Conservation (phyloP, 2,888 invertebrate species). For the Andrena fulva region DNA sequence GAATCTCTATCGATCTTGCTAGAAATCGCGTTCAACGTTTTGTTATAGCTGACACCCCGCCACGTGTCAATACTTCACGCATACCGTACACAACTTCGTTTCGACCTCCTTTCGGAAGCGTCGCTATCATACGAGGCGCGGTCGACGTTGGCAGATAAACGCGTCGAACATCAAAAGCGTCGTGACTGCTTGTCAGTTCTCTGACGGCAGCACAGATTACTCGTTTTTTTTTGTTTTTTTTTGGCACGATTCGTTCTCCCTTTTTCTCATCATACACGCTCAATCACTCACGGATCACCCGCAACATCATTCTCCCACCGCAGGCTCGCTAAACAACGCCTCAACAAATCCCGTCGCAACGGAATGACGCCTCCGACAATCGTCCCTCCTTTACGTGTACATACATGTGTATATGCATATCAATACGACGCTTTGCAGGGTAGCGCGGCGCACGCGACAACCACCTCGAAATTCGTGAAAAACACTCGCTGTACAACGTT, state of each 20-base stretch:
- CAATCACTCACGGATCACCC: slow-evolving; percentile 11
- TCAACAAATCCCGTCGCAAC: slow-evolving; percentile 55
- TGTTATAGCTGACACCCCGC: background rate
- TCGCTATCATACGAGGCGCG: slow-evolving; percentile 7
- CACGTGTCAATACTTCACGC: background rate
- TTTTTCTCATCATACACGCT: background rate
- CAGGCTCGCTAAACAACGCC: slow-evolving; percentile 44
- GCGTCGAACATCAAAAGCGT: slow-evolving; percentile 37
- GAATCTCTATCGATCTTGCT: background rate
- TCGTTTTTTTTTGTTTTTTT: slow-evolving; percentile 5
- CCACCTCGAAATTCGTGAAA: slow-evolving; percentile 57
- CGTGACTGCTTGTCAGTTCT: slow-evolving; percentile 26
- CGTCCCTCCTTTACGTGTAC: slow-evolving; percentile 31
- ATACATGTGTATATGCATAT: slow-evolving; percentile 24
- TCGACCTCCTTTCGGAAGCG: background rate
- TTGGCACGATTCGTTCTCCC: slow-evolving; percentile 45
- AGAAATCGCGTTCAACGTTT: background rate
- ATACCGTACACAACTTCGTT: background rate
- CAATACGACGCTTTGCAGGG: slow-evolving; percentile 27
- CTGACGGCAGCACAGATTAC: slow-evolving; percentile 40
- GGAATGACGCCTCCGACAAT: slow-evolving; percentile 49
- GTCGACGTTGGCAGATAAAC: background rate
- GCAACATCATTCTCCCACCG: background rate
- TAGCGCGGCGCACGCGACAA: slow-evolving; percentile 39
- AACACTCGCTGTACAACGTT: slow-evolving; percentile 67